Conservation (phyloP, 2,113 vertebrate species). For the Sinocyclocheilus rhinocerous region DNA sequence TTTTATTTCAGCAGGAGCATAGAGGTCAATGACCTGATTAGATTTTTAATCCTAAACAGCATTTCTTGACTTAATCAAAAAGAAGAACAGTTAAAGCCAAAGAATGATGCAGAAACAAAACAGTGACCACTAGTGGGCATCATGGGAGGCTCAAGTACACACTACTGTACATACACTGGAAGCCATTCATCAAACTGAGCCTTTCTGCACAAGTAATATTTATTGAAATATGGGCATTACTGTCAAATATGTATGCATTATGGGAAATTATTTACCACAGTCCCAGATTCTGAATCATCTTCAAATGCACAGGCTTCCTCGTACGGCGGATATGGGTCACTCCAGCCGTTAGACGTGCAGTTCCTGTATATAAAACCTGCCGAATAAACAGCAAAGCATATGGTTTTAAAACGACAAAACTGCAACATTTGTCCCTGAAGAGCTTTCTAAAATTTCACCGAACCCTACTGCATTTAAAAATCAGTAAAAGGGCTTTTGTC, state of each 20-base stretch:
- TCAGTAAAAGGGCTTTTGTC: background rate
- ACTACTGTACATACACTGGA: background rate
- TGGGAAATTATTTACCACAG: slow-evolving; percentile 64
- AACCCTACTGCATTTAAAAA: background rate
- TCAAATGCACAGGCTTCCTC: slow-evolving; percentile 71
- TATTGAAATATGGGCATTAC: background rate
- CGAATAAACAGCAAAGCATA: background rate
- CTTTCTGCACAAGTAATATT: background rate
- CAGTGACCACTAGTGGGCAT: background rate
- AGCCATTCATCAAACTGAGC: background rate
- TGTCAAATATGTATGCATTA: background rate
- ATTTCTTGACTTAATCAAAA: background rate
- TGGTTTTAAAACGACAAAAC: background rate
- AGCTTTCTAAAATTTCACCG: background rate
- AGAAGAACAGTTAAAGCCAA: background rate
- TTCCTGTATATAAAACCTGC: slow-evolving; percentile 76
- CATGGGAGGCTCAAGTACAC: background rate
- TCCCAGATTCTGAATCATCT: slow-evolving; percentile 67
- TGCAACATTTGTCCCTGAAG: background rate
- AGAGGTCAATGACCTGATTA: background rate
- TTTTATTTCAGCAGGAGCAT: background rate
- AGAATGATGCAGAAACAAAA: background rate
- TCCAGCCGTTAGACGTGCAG: slow-evolving; percentile 74
- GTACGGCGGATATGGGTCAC: slow-evolving; percentile 72
- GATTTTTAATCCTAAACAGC: background rate